Percentiles rank a stretch among this genome's conserved stretches.
Conservation (phyloP, 2,888 invertebrate species). For the Tolmerus cingulatus region DNA sequence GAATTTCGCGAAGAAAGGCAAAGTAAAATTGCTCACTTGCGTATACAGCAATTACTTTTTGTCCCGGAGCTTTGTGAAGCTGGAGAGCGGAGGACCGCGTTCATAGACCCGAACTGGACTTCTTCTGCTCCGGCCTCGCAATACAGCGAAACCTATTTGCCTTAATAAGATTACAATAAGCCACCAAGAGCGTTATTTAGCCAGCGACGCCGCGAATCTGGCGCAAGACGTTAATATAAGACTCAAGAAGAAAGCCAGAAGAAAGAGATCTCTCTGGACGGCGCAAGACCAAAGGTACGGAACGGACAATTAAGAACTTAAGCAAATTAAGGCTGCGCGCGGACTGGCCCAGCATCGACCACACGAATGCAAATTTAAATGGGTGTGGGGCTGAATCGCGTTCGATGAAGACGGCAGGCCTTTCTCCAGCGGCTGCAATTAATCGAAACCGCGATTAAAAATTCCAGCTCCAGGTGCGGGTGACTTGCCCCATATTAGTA, state of each 20-base stretch:
- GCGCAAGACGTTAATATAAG: neutral
- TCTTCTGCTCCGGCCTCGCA: neutral
- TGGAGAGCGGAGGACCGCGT: neutral
- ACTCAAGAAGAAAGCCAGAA: neutral
- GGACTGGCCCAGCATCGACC: neutral
- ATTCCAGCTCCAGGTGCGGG: neutral
- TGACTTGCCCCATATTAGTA: neutral
- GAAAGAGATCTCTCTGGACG: neutral
- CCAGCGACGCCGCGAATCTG: neutral
- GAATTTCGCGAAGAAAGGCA: neutral
- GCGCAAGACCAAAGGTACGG: neutral
- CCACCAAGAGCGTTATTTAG: neutral
- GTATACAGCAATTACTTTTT: neutral
- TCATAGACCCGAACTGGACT: neutral
- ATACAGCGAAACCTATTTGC: neutral
- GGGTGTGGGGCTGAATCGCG: neutral
- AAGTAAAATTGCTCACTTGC: conserved; percentile 11
- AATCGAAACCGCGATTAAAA: neutral
- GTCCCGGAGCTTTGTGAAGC: neutral
- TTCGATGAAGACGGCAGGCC: neutral
- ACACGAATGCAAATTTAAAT: neutral
- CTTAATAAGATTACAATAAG: neutral
- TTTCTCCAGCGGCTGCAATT: neutral
- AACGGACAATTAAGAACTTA: neutral
- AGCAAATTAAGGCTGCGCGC: neutral